Evolutionary conservation across 2,888 invertebrate genomes (phyloP).

Genomic region (Acronicta leporina): DNA sequence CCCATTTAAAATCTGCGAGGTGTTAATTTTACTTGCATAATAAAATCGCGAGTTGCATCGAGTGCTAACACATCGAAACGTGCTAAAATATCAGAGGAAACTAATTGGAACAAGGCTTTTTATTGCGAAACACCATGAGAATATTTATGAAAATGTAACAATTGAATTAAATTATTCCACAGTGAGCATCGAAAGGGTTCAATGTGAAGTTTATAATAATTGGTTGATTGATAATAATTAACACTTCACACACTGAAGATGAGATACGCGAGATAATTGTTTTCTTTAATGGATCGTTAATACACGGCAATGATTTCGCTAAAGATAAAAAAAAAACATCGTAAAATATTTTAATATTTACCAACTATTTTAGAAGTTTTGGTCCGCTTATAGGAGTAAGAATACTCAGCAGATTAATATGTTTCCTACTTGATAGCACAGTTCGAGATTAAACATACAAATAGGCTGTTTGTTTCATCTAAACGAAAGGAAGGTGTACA

Average conservation of each 20-base stretch:
- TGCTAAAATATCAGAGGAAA: conserved; percentile 76
- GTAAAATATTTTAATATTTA: too few species aligned
- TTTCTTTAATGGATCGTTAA: conserved; percentile 44
- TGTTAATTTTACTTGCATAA: conserved; percentile 71
- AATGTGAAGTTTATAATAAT: conserved; percentile 54
- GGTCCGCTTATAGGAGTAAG: too few species aligned
- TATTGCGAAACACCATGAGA: conserved; percentile 81
- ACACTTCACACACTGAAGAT: conserved; percentile 27
- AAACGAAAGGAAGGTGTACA: too few species aligned
- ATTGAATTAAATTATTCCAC: conserved; percentile 67
- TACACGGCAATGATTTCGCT: conserved; percentile 33
- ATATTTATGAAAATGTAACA: conserved; percentile 62
- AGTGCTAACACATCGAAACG: conserved; percentile 73
- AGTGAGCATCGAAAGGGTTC: conserved; percentile 46
- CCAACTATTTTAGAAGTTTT: too few species aligned
- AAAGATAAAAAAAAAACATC: conserved; percentile 2
- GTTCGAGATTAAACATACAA: too few species aligned
- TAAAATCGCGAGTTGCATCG: conserved; percentile 53
- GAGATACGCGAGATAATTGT: conserved; percentile 35
- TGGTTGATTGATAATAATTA: conserved; percentile 53
- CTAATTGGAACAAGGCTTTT: conserved; percentile 82
- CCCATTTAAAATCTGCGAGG: conserved; percentile 37
- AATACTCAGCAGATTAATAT: too few species aligned
- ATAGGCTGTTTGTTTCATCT: too few species aligned
- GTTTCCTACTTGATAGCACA: too few species aligned